phyloP scores from a whole-genome alignment of 1,140 invertebrate species.

The Melitaea cinxia region DNA sequence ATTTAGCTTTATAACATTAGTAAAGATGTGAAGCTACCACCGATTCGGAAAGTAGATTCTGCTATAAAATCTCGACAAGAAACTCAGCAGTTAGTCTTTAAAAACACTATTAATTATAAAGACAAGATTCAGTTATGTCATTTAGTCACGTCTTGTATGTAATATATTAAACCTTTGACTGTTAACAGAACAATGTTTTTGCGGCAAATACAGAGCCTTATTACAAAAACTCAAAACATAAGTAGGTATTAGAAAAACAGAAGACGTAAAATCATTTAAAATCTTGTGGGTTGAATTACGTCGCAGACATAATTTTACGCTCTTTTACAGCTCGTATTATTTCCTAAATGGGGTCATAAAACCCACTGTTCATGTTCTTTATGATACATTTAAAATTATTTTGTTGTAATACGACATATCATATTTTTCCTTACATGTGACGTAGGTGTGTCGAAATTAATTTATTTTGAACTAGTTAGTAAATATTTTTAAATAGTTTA shows the following conservation, averaged over 20 bases:
- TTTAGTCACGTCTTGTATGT: too few relatives aligned
- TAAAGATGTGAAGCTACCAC: too few relatives aligned
- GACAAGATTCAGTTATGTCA: too few relatives aligned
- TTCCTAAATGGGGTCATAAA: conserved; percentile 26
- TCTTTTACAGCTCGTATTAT: conserved; percentile 30
- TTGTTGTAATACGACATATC: background rate
- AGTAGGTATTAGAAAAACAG: background rate
- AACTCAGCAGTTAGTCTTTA: too few relatives aligned
- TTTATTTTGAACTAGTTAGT: too few relatives aligned
- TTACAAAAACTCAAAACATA: background rate
- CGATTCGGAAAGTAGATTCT: too few relatives aligned
- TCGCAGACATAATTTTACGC: conserved; percentile 19
- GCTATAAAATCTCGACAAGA: too few relatives aligned
- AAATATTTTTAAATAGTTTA: background rate
- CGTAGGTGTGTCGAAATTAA: too few relatives aligned
- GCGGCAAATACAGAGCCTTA: background rate
- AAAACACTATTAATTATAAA: too few relatives aligned
- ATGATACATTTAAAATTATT: conserved; percentile 3
- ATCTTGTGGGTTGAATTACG: conserved; percentile 5
- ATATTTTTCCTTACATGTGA: background rate
- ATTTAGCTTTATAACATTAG: too few relatives aligned
- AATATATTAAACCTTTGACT: too few relatives aligned
- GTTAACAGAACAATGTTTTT: too few relatives aligned
- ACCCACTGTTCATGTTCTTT: conserved; percentile 20
- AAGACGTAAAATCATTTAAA: conserved; percentile 8